phyloP scores from a whole-genome alignment of 2,888 invertebrate genomes.

The Psylliodes chrysocephalus region DNA sequence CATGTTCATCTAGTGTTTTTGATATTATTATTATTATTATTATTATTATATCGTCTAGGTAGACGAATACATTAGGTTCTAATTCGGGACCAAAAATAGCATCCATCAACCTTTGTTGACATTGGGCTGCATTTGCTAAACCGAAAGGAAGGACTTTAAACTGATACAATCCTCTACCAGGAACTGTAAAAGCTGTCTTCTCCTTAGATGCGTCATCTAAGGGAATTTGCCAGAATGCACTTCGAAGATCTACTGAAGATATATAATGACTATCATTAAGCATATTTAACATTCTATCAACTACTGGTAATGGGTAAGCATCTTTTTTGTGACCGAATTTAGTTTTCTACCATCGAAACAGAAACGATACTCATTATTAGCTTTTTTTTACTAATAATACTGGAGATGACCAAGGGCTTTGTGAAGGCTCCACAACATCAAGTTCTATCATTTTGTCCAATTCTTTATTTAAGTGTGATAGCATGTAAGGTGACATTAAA shows the following conservation, averaged over 20 bases:
- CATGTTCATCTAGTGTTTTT: slow-evolving; percentile 50
- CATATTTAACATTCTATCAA: slow-evolving; percentile 34
- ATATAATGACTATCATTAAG: no score
- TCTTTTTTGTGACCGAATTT: slow-evolving; percentile 24
- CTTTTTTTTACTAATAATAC: slow-evolving; percentile 43
- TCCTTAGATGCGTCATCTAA: slow-evolving; percentile 44
- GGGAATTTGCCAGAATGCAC: slow-evolving; percentile 53
- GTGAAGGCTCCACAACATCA: slow-evolving; percentile 45
- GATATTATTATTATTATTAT: no score
- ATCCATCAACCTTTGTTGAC: no score
- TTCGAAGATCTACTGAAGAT: no score
- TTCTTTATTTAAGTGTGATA: slow-evolving; percentile 36
- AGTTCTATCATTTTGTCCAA: slow-evolving; percentile 45
- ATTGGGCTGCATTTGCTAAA: slow-evolving; percentile 43
- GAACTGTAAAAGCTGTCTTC: slow-evolving; percentile 51
- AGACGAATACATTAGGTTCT: slow-evolving; percentile 43
- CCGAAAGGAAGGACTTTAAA: slow-evolving; percentile 45
- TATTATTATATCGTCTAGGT: slow-evolving; percentile 47
- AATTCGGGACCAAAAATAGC: slow-evolving; percentile 45
- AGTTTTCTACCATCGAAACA: slow-evolving; percentile 33
- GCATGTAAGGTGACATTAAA: slow-evolving; percentile 27
- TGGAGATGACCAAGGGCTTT: slow-evolving; percentile 48
- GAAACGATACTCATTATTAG: no score
- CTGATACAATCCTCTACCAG: no score
- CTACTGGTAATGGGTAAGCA: slow-evolving; percentile 32